A percentile compares a stretch with the other conserved stretches of the same genome.
Conservation (phyloP, 2,888 invertebrate species). For the Linnaemya vulpina region DNA sequence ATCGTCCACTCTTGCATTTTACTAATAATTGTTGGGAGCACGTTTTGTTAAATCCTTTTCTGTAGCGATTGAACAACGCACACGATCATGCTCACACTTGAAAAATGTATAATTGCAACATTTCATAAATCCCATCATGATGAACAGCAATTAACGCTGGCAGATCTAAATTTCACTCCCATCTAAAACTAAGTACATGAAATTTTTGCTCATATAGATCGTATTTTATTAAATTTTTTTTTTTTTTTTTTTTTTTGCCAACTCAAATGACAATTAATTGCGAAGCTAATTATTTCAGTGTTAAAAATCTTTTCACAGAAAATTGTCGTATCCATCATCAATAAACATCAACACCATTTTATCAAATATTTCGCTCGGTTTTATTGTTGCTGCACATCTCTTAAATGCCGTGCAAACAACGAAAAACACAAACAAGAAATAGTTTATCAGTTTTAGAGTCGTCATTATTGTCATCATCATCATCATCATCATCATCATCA, state of each 20-base stretch:
- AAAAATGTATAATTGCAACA: background rate
- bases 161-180: conserved; percentile 46
- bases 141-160: conserved; percentile 30
- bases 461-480: conserved; percentile 47
- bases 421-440: conserved; percentile 36
- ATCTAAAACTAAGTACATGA: conserved; percentile 34
- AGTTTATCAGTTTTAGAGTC: conserved; percentile 56
- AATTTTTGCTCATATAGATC: conserved; percentile 14
- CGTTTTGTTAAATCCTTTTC: conserved; percentile 17
- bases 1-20: background rate
- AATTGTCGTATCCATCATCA: conserved; percentile 42
- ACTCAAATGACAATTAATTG: conserved; percentile 67
- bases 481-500: conserved; percentile 38
- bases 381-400: background rate
- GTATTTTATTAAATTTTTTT: too few relatives aligned
- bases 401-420: background rate
- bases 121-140: conserved; percentile 40
- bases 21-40: background rate
- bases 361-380: conserved; percentile 28
- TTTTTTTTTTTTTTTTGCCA: conserved; percentile 11
- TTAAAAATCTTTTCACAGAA: conserved; percentile 56
- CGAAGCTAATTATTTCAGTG: conserved; percentile 72
- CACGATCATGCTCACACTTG: background rate
- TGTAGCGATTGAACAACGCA: background rate
- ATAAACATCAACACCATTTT: conserved; percentile 55